These are phyloP conservation scores for Pelosia muscerda DNA, from an alignment of 2,888 invertebrate species.

Conservation along the genomic window DNA sequence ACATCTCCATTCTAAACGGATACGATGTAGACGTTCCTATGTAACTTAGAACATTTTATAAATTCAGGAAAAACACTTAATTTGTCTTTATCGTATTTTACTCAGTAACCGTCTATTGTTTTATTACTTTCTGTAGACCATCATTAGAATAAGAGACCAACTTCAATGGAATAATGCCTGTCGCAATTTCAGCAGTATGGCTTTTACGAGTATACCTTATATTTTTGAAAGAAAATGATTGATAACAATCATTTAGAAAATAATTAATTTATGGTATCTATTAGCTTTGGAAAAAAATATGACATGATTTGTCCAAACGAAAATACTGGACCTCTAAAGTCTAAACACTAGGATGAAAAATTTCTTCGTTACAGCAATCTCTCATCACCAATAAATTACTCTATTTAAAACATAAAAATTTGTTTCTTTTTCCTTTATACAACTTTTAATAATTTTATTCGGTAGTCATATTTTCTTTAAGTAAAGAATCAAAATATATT, in stretches of 20 bases:
- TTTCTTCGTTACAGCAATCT: no score
- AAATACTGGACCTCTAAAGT: no score
- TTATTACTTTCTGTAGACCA: slow-evolving; percentile 50
- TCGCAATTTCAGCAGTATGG: slow-evolving; percentile 24
- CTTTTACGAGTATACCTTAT: slow-evolving; percentile 34
- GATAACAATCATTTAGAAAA: no score
- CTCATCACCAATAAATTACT: no score
- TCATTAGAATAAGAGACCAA: slow-evolving; percentile 48
- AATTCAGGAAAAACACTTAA: slow-evolving; percentile 10
- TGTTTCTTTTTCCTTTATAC: no score
- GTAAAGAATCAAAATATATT: no score
- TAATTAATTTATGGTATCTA: no score
- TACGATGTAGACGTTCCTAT: not conserved
- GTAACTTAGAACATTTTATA: slow-evolving; percentile 26
- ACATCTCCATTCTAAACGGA: slow-evolving; percentile 27
- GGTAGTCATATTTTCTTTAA: no score
- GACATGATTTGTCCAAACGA: not conserved
- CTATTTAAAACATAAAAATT: no score
- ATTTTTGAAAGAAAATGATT: slow-evolving; percentile 34
- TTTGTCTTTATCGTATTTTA: slow-evolving; percentile 43
- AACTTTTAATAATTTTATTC: no score
- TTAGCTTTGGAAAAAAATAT: not conserved
- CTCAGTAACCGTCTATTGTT: slow-evolving; percentile 39
- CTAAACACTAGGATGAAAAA: no score
- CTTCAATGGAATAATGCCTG: slow-evolving; percentile 34